A percentile compares a stretch with the other conserved stretches of the same genome.
Evolutionary conservation across 2,797 vertebrate species (phyloP).

Genomic region (Acipenser ruthenus): DNA sequence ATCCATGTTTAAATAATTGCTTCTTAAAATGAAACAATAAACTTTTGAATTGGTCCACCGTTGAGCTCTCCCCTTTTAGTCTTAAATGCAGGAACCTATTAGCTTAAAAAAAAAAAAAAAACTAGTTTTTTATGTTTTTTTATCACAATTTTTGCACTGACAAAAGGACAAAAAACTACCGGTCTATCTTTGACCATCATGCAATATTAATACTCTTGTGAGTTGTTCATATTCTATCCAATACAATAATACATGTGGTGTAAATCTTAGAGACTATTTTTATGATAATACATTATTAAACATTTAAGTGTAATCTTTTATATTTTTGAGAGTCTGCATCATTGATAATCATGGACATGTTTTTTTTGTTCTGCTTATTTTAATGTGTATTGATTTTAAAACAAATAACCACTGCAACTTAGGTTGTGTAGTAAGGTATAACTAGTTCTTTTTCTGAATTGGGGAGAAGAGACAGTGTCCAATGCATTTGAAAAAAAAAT

Average conservation of each 20-base stretch:
- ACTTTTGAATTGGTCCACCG: too few relatives aligned
- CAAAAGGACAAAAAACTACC: background rate
- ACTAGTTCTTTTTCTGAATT: too few relatives aligned
- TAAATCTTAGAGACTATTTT: conserved; percentile 13
- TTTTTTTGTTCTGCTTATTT: conserved; percentile 25
- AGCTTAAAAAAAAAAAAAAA: too few relatives aligned
- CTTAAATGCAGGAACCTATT: too few relatives aligned
- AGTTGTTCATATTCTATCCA: background rate
- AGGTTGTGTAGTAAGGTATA: conserved; percentile 11
- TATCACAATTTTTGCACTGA: too few relatives aligned
- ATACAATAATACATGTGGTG: conserved; percentile 4
- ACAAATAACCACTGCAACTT: conserved; percentile 31
- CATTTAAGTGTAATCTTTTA: conserved; percentile 8
- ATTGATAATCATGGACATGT: conserved; percentile 22
- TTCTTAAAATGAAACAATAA: too few relatives aligned
- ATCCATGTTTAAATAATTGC: too few relatives aligned
- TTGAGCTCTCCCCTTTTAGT: too few relatives aligned
- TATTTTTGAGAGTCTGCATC: conserved; percentile 7
- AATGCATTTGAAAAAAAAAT: too few relatives aligned
- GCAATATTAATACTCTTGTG: conserved; percentile 6
- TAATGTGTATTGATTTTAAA: conserved; percentile 14
- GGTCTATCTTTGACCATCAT: conserved; percentile 7
- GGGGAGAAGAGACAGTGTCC: too few relatives aligned
- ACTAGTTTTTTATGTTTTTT: too few relatives aligned
- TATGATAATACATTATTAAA: background rate